Conservation (phyloP, 2,113 vertebrate species). For the Tiliqua scincoides region DNA sequence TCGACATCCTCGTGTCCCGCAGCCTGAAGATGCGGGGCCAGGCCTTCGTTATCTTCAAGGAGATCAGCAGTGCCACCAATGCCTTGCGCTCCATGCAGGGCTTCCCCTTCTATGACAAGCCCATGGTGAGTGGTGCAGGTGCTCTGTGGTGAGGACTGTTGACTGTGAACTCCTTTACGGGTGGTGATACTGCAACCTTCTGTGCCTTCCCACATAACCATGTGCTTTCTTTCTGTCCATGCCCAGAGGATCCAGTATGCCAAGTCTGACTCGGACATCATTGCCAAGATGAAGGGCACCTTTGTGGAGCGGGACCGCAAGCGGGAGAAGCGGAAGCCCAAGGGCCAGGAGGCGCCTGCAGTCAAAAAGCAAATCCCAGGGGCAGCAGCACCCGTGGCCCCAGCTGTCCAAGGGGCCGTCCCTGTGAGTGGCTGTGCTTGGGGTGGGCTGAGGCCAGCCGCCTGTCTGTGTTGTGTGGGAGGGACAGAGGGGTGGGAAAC, state of each 20-base stretch:
- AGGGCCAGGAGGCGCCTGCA: slow-evolving; percentile 72
- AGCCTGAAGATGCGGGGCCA: slow-evolving; percentile 91
- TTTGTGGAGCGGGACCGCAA: slow-evolving; percentile 92
- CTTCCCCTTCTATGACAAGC: slow-evolving; percentile 94
- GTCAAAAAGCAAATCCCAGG: slow-evolving; percentile 81
- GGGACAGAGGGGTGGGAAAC: too few relatives aligned
- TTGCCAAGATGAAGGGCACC: slow-evolving; percentile 94
- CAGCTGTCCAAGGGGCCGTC: slow-evolving; percentile 79
- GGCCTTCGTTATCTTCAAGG: slow-evolving; percentile 95
- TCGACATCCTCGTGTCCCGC: slow-evolving; percentile 89
- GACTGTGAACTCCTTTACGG: not conserved
- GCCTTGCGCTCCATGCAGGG: slow-evolving; percentile 94
- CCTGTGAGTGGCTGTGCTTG: slow-evolving; percentile 75
- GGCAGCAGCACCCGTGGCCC: slow-evolving; percentile 68
- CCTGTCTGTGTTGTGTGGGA: too few relatives aligned
- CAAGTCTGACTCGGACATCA: slow-evolving; percentile 89
- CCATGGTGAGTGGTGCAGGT: slow-evolving; percentile 81
- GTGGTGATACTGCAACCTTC: not conserved
- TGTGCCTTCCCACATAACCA: not conserved
- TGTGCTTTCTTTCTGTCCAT: not conserved
- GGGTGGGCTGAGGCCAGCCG: not conserved
- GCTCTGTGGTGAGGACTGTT: too few relatives aligned
- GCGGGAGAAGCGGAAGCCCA: slow-evolving; percentile 87
- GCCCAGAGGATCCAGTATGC: slow-evolving; percentile 89
- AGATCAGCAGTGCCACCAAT: slow-evolving; percentile 91